These are phyloP conservation scores for Thalpophila matura DNA, from an alignment of 2,888 invertebrate species.

Conservation along the genomic window DNA sequence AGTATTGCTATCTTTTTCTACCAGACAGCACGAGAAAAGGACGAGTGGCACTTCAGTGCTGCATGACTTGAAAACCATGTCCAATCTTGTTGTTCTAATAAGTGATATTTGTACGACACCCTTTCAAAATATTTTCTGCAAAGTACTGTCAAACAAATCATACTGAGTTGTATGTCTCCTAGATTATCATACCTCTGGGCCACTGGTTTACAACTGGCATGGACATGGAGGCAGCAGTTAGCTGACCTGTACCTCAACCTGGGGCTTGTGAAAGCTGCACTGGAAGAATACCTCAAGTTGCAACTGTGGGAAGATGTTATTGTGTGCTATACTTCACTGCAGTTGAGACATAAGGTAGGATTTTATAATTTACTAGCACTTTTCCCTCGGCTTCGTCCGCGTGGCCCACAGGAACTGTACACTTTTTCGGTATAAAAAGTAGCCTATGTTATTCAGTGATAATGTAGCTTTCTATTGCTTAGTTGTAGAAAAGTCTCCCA, in stretches of 20 bases:
- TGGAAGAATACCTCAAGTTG: constrained; percentile 94
- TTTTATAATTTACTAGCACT: background rate
- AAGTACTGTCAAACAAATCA: too few species aligned
- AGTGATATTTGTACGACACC: too few species aligned
- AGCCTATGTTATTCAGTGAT: too few species aligned
- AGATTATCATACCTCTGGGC: constrained; percentile 93
- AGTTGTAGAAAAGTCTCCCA: background rate
- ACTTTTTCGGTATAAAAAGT: too few species aligned
- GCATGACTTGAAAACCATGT: too few species aligned
- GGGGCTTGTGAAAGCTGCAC: constrained; percentile 96
- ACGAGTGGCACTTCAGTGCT: too few species aligned
- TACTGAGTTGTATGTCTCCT: background rate
- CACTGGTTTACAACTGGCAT: constrained; percentile 93
- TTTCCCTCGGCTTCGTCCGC: too few species aligned
- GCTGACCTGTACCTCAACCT: constrained; percentile 95
- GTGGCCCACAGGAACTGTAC: too few species aligned
- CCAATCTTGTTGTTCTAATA: too few species aligned
- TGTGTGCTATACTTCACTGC: constrained; percentile 96
- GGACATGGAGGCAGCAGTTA: constrained; percentile 94
- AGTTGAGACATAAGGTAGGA: constrained; percentile 94
- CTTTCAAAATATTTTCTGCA: background rate
- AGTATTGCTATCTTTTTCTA: too few species aligned
- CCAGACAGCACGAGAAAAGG: too few species aligned
- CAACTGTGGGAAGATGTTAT: constrained; percentile 98
- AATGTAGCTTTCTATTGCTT: background rate